Conservation (phyloP, 2,113 vertebrate species). For the Oncorhynchus nerka region DNA sequence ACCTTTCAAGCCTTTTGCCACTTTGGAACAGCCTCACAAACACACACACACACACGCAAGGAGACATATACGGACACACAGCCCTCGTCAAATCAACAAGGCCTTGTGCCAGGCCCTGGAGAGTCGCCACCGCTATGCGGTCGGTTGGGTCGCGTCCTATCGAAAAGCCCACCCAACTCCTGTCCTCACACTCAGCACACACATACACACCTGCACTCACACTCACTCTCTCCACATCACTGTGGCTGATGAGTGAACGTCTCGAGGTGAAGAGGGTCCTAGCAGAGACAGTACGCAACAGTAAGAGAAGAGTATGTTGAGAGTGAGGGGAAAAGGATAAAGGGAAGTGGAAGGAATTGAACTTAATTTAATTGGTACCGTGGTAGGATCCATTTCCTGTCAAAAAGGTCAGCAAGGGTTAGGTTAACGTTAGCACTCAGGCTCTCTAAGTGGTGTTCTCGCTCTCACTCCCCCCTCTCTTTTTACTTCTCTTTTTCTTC, state of each 20-base stretch:
- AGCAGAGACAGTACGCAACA: not conserved
- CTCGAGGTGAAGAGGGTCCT: not conserved
- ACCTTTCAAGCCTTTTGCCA: not conserved
- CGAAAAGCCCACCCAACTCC: not conserved
- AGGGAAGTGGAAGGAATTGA: too few relatives aligned
- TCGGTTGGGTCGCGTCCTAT: not conserved
- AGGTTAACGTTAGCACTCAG: too few relatives aligned
- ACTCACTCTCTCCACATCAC: not conserved
- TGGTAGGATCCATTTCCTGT: too few relatives aligned
- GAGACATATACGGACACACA: not conserved
- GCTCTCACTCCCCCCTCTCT: too few relatives aligned
- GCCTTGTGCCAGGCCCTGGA: not conserved
- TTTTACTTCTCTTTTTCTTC: not conserved
- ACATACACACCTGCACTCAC: constrained; percentile 1
- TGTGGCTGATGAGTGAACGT: not conserved
- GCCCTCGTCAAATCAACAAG: not conserved
- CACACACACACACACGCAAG: not conserved
- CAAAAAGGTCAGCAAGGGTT: too few relatives aligned
- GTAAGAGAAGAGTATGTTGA: too few relatives aligned
- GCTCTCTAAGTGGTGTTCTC: not conserved
- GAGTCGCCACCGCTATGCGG: not conserved
- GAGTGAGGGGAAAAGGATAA: too few relatives aligned
- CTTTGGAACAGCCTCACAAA: not conserved
- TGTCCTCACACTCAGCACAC: not conserved
- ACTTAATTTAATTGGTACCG: too few relatives aligned